Percentiles rank a stretch among this genome's conserved stretches.
Evolutionary conservation across 1,140 invertebrate species (phyloP).

Genomic region (Anadara kagoshimensis): DNA sequence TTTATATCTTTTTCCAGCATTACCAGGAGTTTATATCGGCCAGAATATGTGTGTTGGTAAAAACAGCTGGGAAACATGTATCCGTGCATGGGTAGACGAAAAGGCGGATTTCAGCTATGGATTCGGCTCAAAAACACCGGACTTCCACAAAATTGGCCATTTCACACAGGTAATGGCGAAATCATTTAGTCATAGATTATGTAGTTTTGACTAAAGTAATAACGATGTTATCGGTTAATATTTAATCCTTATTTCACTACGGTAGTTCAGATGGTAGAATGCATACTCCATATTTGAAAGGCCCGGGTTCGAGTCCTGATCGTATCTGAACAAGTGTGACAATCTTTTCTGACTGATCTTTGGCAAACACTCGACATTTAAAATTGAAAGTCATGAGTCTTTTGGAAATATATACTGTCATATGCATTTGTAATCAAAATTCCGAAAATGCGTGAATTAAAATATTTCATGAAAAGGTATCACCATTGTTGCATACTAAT

Average conservation of each 20-base stretch:
- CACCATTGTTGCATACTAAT: too few species aligned
- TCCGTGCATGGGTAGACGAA: conserved; percentile 3
- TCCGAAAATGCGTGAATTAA: too few species aligned
- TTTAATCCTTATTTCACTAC: background rate
- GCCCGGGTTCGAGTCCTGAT: background rate
- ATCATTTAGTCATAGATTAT: background rate
- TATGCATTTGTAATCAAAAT: background rate
- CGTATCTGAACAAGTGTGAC: too few species aligned
- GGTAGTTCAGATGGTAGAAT: background rate
- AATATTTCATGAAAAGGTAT: too few species aligned
- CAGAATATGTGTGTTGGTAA: conserved; percentile 30
- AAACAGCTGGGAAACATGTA: conserved; percentile 14
- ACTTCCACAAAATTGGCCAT: conserved; percentile 17
- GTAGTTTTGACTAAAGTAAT: background rate
- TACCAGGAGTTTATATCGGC: conserved; percentile 26
- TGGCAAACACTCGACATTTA: background rate
- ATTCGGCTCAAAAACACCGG: conserved; percentile 14
- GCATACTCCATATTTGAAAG: background rate
- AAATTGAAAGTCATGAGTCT: too few species aligned
- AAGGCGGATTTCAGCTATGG: conserved; percentile 16
- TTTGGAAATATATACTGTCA: too few species aligned
- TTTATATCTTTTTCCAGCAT: background rate
- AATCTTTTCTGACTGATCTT: too few species aligned
- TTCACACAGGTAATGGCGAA: conserved; percentile 14
- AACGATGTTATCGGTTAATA: background rate